A percentile compares a stretch with the other conserved stretches of the same genome.
Evolutionary conservation across 2,113 vertebrate genomes (phyloP).

Genomic region (Paratilapia polleni): DNA sequence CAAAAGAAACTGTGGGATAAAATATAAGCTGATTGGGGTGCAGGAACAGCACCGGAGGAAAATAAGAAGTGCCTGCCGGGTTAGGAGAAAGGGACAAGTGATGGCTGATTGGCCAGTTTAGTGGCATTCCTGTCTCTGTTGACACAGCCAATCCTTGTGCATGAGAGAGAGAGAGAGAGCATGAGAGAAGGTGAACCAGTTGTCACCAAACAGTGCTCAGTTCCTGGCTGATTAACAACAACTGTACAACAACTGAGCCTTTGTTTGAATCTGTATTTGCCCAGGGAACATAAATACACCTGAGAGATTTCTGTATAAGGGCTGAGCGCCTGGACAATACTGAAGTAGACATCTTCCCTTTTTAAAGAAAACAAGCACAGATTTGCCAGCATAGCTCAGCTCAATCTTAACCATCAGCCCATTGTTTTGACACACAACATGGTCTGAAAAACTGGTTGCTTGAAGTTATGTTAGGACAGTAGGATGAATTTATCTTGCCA

Average conservation of each 20-base stretch:
- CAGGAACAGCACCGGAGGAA: background rate
- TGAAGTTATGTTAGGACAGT: background rate
- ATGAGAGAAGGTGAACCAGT: slow-evolving; percentile 25
- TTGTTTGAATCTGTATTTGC: slow-evolving; percentile 37
- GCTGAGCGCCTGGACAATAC: background rate
- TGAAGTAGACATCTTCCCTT: background rate
- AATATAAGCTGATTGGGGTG: background rate
- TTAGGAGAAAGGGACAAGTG: slow-evolving; percentile 18
- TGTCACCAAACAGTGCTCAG: slow-evolving; percentile 15
- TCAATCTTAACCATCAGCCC: background rate
- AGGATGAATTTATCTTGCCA: slow-evolving; percentile 12
- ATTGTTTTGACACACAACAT: slow-evolving; percentile 6
- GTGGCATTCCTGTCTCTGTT: slow-evolving; percentile 75
- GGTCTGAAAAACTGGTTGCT: background rate
- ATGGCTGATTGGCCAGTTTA: slow-evolving; percentile 64
- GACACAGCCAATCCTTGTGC: slow-evolving; percentile 61
- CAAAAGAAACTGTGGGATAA: slow-evolving; percentile 1
- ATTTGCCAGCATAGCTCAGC: background rate
- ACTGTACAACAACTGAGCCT: slow-evolving; percentile 21
- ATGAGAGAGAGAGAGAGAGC: slow-evolving; percentile 9
- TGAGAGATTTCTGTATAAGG: background rate
- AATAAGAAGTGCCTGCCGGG: background rate
- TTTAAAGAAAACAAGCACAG: background rate
- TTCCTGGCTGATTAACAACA: background rate
- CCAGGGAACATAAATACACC: slow-evolving; percentile 32